Evolutionary conservation across 2,113 vertebrate genomes (phyloP).

Genomic region (Phaethon lepturus): DNA sequence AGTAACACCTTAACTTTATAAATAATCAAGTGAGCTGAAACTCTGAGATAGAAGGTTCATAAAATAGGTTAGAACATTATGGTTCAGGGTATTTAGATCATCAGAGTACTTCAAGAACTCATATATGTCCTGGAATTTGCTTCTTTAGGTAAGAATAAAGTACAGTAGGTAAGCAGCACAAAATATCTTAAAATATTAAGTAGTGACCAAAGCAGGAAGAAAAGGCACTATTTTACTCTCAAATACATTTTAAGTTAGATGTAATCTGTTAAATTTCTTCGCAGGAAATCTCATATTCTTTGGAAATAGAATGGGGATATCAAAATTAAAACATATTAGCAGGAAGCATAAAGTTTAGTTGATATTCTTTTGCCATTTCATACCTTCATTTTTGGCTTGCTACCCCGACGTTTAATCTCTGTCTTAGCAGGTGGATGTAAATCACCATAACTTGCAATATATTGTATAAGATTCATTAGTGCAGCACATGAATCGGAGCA

Average conservation of each 20-base stretch:
- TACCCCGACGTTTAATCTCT: conserved; percentile 78
- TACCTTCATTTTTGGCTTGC: conserved; percentile 85
- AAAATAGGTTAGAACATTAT: background rate
- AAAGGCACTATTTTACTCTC: background rate
- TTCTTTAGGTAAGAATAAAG: background rate
- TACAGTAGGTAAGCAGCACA: background rate
- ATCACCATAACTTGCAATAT: conserved; percentile 95
- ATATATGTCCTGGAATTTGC: background rate
- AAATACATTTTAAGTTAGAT: background rate
- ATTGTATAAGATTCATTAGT: conserved; percentile 98
- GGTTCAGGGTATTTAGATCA: background rate
- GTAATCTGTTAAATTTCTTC: background rate
- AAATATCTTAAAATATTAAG: background rate
- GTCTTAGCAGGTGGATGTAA: conserved; percentile 80
- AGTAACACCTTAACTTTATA: background rate
- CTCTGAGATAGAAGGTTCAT: background rate
- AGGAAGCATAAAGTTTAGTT: background rate
- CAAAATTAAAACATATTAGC: background rate
- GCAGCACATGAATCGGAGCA: conserved; percentile 96
- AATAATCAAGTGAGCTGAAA: background rate
- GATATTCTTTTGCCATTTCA: background rate
- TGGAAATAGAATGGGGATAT: background rate
- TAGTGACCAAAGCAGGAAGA: background rate
- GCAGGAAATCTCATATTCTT: background rate
- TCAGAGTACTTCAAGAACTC: background rate